phyloP scores from a whole-genome alignment of 2,113 vertebrate species.

The Callipepla californica region DNA sequence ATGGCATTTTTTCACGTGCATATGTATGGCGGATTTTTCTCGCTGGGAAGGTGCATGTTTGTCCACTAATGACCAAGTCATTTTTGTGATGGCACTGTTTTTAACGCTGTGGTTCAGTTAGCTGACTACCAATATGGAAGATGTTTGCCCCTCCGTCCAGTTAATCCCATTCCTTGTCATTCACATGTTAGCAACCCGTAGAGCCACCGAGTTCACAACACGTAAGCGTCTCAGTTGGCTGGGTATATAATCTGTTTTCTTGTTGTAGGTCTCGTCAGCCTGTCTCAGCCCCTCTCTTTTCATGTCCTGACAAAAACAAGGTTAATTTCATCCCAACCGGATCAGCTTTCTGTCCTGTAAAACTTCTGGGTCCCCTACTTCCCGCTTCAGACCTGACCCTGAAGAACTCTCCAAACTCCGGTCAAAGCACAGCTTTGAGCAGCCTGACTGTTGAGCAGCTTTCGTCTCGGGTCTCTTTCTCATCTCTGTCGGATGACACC shows the following conservation, averaged over 20 bases:
- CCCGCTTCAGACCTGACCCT: constrained; percentile 81
- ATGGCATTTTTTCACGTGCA: background rate
- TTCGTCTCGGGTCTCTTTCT: constrained; percentile 87
- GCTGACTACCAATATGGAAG: constrained; percentile 84
- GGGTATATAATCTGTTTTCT: constrained; percentile 41
- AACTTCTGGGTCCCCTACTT: constrained; percentile 87
- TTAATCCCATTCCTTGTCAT: constrained; percentile 75
- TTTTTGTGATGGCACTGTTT: constrained; percentile 42
- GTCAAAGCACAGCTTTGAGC: constrained; percentile 77
- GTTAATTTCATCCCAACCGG: constrained; percentile 99
- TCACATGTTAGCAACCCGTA: constrained; percentile 69
- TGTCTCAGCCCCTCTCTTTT: constrained; percentile 90
- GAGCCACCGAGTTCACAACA: constrained; percentile 1
- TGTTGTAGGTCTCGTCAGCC: constrained; percentile 89
- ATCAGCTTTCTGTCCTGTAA: constrained; percentile 98
- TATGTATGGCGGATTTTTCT: constrained; percentile 1
- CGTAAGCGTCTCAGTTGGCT: background rate
- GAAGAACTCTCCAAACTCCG: constrained; percentile 79
- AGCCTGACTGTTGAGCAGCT: constrained; percentile 82
- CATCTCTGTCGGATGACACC: constrained; percentile 87
- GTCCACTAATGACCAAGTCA: constrained; percentile 12
- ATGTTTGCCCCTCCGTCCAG: constrained; percentile 80
- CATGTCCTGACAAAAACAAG: constrained; percentile 99
- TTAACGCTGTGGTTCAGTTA: constrained; percentile 75
- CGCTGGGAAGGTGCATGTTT: constrained; percentile 50